phyloP scores from a whole-genome alignment of 2,888 invertebrate genomes.

The Cataglyphis rosenhaueri region DNA sequence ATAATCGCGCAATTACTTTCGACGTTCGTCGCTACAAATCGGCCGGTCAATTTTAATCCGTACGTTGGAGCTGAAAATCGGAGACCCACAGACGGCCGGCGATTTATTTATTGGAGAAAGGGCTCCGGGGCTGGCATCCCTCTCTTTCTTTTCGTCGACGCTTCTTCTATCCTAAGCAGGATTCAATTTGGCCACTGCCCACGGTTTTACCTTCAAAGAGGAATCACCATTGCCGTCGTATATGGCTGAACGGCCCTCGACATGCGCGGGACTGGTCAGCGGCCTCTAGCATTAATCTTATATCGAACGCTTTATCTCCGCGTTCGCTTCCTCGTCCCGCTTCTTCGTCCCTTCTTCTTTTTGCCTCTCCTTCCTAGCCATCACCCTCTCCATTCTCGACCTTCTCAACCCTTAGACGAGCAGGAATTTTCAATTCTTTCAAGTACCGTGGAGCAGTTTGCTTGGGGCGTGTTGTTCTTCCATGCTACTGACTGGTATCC shows the following conservation, averaged over 20 bases:
- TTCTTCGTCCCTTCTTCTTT: slow-evolving; percentile 44
- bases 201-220: slow-evolving; percentile 85
- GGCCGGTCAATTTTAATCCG: slow-evolving; percentile 64
- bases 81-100: slow-evolving; percentile 67
- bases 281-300: slow-evolving; percentile 85
- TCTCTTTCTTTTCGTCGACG: slow-evolving; percentile 63
- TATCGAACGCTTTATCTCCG: slow-evolving; percentile 85
- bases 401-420: slow-evolving; percentile 80
- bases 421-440: slow-evolving; percentile 83
- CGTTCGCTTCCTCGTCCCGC: slow-evolving; percentile 66
- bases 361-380: not conserved
- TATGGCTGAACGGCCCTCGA: slow-evolving; percentile 75
- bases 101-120: slow-evolving; percentile 83
- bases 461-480: slow-evolving; percentile 54
- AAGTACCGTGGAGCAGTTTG: slow-evolving; percentile 73
- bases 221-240: slow-evolving; percentile 81
- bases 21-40: slow-evolving; percentile 44
- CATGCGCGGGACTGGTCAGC: slow-evolving; percentile 69
- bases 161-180: slow-evolving; percentile 83
- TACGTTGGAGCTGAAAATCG: slow-evolving; percentile 59
- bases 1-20: slow-evolving; percentile 50
- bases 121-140: slow-evolving; percentile 71
- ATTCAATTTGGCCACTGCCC: slow-evolving; percentile 85
- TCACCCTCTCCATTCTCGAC: slow-evolving; percentile 60
- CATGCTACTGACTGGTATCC: slow-evolving; percentile 35